phyloP scores from a whole-genome alignment of 2,113 vertebrate species.

The Leucopsar rothschildi region DNA sequence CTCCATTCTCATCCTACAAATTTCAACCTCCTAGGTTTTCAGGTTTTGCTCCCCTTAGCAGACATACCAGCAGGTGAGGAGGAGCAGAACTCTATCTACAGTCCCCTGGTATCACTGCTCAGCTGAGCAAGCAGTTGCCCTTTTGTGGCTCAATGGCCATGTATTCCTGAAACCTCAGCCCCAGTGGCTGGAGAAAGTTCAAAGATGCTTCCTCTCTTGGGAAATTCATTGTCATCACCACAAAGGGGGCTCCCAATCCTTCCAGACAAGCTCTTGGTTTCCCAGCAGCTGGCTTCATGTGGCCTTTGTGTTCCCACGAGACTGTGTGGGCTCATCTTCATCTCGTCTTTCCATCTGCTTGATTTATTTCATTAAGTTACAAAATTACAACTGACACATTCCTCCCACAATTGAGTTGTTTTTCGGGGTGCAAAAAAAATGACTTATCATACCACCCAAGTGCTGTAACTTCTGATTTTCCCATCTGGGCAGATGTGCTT shows the following conservation, averaged over 20 bases:
- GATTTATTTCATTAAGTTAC: slow-evolving; percentile 65
- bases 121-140: background rate
- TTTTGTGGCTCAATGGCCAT: background rate
- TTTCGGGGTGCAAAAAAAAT: slow-evolving; percentile 33
- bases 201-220: background rate
- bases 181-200: background rate
- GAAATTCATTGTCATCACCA: background rate
- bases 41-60: background rate
- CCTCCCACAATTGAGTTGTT: slow-evolving; percentile 58
- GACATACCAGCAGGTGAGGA: background rate
- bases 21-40: background rate
- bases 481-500: slow-evolving; percentile 47
- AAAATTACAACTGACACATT: slow-evolving; percentile 61
- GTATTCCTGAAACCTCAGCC: background rate
- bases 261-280: background rate
- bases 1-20: background rate
- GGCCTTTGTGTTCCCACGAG: background rate
- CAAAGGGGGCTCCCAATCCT: background rate
- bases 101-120: background rate
- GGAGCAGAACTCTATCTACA: background rate
- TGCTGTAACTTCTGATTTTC: slow-evolving; percentile 50
- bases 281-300: background rate
- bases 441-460: slow-evolving; percentile 44
- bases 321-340: slow-evolving; percentile 12
- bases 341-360: slow-evolving; percentile 34